Percentiles rank a stretch among this genome's conserved stretches.
Evolutionary conservation across 1,140 invertebrate genomes (phyloP).

Genomic region (Cydia pomonella): DNA sequence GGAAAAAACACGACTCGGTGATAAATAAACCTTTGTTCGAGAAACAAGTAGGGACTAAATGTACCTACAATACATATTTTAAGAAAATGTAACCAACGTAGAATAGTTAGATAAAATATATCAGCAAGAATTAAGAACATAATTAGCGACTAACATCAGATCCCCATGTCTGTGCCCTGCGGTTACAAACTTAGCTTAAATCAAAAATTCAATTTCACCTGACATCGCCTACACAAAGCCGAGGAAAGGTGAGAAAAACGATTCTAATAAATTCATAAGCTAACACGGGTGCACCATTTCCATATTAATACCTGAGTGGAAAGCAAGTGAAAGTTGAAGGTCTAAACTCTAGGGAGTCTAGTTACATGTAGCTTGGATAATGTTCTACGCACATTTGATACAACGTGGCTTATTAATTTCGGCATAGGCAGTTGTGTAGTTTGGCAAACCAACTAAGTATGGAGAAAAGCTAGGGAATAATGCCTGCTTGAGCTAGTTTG

Average conservation of each 20-base stretch:
- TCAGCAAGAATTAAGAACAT: background rate
- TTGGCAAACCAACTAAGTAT: background rate
- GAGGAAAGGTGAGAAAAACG: conserved; percentile 22
- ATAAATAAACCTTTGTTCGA: no score
- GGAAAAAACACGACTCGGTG: no score
- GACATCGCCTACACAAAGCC: conserved; percentile 5
- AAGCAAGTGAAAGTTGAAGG: conserved; percentile 30
- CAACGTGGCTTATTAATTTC: background rate
- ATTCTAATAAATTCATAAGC: conserved; percentile 25
- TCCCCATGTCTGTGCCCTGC: background rate
- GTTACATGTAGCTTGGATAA: background rate
- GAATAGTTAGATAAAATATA: background rate
- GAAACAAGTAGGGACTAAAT: background rate
- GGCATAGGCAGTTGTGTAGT: background rate
- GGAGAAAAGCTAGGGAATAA: background rate
- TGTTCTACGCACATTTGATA: conserved; percentile 6
- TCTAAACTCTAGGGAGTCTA: conserved; percentile 16
- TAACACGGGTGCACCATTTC: conserved; percentile 30
- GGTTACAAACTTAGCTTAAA: conserved; percentile 6
- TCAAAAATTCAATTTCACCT: conserved; percentile 25
- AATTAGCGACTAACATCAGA: background rate
- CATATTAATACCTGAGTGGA: conserved; percentile 25
- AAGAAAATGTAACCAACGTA: background rate
- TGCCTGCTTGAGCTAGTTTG: no score
- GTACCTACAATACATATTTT: background rate